A percentile compares a stretch with the other conserved stretches of the same genome.
Conservation (phyloP, 2,113 vertebrate species). For the Sporophila hypoxantha region DNA sequence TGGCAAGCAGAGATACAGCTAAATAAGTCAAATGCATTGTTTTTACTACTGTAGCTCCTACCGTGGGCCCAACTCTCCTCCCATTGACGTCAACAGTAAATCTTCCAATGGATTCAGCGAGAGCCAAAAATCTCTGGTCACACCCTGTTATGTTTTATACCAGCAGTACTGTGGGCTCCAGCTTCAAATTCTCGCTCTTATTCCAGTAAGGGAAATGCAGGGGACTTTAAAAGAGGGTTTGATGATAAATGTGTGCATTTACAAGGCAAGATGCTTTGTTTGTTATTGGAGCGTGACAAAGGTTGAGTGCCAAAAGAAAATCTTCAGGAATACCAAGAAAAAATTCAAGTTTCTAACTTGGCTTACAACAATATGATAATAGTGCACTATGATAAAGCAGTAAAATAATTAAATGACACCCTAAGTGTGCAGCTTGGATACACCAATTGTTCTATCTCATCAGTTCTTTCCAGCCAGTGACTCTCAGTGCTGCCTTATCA, state of each 20-base stretch:
- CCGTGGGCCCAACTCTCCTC: not conserved
- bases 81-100: constrained; percentile 38
- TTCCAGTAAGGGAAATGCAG: not conserved
- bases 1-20: not conserved
- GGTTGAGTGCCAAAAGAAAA: not conserved
- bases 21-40: constrained; percentile 15
- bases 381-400: not conserved
- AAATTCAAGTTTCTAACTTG: not conserved
- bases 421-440: not conserved
- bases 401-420: not conserved
- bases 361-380: not conserved
- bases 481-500: not conserved
- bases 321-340: not conserved
- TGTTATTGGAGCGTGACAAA: not conserved
- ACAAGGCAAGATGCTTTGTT: accelerated
- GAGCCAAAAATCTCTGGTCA: constrained; percentile 36
- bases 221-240: not conserved
- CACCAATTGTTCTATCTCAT: not conserved
- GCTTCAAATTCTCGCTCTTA: not conserved
- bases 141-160: constrained; percentile 6
- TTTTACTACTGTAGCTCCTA: constrained; percentile 30
- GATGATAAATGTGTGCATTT: not conserved
- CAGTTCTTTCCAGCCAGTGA: not conserved
- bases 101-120: constrained; percentile 37
- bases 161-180: not conserved